Conservation (phyloP, 2,113 vertebrate species). For the Strix aluco region DNA sequence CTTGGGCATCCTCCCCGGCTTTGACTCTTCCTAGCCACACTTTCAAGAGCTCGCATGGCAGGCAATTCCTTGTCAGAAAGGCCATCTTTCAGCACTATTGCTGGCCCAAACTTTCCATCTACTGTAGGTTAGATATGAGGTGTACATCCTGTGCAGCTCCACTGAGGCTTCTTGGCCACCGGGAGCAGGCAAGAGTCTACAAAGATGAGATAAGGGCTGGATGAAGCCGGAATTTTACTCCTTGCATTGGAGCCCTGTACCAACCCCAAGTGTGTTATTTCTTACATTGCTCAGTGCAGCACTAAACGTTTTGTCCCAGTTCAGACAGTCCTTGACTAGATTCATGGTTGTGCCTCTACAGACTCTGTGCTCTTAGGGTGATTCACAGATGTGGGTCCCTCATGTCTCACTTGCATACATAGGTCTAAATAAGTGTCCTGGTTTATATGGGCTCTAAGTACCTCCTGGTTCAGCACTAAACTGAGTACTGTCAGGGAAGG, state of each 20-base stretch:
- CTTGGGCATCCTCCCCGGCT: background rate
- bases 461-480: background rate
- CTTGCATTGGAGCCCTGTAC: background rate
- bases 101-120: background rate
- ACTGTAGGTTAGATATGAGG: background rate
- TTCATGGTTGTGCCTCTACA: background rate
- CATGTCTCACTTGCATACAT: background rate
- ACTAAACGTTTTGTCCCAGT: fast-evolving
- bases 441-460: background rate
- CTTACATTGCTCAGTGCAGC: background rate
- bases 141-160: fast-evolving
- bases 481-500: background rate
- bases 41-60: background rate
- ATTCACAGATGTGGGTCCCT: background rate
- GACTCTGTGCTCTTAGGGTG: background rate
- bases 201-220: background rate
- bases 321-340: background rate
- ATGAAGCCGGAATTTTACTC: background rate
- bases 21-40: background rate
- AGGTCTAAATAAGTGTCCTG: background rate
- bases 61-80: background rate
- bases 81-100: background rate
- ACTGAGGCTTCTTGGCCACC: background rate
- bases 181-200: background rate
- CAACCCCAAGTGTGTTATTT: background rate